A percentile compares a stretch with the other conserved stretches of the same genome.
These are phyloP conservation scores for Danio aesculapii DNA, from an alignment of 2,797 vertebrate species.

Conservation along the genomic window DNA sequence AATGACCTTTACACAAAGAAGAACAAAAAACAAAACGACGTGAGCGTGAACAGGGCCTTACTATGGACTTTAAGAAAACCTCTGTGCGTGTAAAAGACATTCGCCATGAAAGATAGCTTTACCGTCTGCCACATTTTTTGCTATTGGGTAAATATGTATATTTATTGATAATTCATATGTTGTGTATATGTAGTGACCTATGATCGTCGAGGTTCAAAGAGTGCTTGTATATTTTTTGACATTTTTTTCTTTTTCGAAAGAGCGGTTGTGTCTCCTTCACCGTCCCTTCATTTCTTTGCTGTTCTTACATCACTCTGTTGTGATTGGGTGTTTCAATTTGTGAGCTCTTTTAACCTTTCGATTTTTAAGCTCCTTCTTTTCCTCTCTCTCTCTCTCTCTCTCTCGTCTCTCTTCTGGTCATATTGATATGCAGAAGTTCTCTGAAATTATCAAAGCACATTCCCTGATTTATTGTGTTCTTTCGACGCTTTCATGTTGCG, in stretches of 20 bases:
- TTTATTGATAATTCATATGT: conserved; percentile 80
- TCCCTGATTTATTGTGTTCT: conserved; percentile 75
- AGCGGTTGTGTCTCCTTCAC: conserved; percentile 62
- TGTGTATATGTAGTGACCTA: conserved; percentile 79
- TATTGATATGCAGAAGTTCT: conserved; percentile 67
- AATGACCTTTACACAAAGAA: conserved; percentile 31
- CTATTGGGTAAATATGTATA: conserved; percentile 78
- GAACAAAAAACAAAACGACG: background rate
- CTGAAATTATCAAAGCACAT: conserved; percentile 80
- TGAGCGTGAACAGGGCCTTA: conserved; percentile 31
- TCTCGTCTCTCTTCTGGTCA: conserved; percentile 64
- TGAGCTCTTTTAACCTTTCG: conserved; percentile 64
- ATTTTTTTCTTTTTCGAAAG: conserved; percentile 53
- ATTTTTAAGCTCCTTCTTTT: conserved; percentile 63
- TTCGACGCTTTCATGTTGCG: conserved; percentile 75
- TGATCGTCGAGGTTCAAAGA: conserved; percentile 65
- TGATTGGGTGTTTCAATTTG: conserved; percentile 68
- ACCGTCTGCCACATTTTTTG: conserved; percentile 72
- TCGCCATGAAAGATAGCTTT: conserved; percentile 66
- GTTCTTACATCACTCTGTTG: conserved; percentile 62
- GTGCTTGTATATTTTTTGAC: conserved; percentile 68
- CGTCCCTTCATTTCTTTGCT: conserved; percentile 60
- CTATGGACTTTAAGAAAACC: conserved; percentile 44
- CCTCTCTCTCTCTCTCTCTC: conserved; percentile 45
- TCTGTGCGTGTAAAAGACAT: conserved; percentile 49